Evolutionary conservation across 2,888 invertebrate species (phyloP), one percentile per base, ranked within the genome.

Genomic region (Spialia ferax): DNA sequence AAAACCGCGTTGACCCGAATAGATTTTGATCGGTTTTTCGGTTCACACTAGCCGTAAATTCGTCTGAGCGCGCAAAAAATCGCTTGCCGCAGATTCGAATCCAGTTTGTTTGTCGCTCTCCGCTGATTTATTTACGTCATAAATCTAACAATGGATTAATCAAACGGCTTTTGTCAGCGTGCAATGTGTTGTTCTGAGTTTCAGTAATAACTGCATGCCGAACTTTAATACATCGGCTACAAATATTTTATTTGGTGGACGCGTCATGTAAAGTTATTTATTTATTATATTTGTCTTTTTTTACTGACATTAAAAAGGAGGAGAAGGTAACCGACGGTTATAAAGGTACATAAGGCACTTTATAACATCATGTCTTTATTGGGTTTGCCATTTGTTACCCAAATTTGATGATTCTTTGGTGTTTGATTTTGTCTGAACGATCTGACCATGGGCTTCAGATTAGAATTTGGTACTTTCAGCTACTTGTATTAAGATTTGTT

Each of bases 81-180:
- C 50, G 66, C 42, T 18, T 13, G 67, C 67, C 61, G 13, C 67
- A 67, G 67, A 61, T 67, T 67, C 55, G 48, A 22, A 67, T 67
- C 67, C 23, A 61, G 66, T 67, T 61, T 67, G 67, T 67, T 67
- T 67, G 66, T 67, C 66, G 61, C 45, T 26, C 61, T 79, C 71
- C 81, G 86, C 87, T 91, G 91, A 93, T 92, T 93, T 91, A 92
- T 91, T 82, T 81, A 75, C 77, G 75, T 82, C 81, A 91, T 92
- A 91, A 91, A 91, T 91, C 87, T 84, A 81, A 83, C 83, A 82
- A 82, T 73, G 87, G 88, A 89, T 92, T 91, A 91, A 91, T 91
- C 89, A 88, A 83, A 81, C 83, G 80, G 86, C 85, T 88, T 89
- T 88, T 83, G 84, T 83, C 81, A 81, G 77, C 79, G 76, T 71